Percentiles rank a stretch among this genome's conserved stretches.
phyloP scores from a whole-genome alignment of 2,113 vertebrate species.

The Gavia stellata region DNA sequence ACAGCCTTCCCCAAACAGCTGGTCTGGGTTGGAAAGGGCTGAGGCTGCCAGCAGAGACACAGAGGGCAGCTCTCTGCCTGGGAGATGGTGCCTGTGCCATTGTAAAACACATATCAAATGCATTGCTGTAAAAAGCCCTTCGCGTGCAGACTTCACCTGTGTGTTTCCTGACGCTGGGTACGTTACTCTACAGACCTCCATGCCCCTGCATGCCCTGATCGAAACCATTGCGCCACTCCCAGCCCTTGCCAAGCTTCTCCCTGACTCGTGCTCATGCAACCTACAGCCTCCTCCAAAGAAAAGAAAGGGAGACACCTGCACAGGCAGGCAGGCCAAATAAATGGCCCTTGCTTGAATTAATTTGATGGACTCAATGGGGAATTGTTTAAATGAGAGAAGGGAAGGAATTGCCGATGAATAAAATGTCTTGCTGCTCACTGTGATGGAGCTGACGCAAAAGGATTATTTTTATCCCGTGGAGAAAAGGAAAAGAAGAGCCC shows the following conservation, averaged over 20 bases:
- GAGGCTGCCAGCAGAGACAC: not conserved
- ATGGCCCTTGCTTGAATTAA: not conserved
- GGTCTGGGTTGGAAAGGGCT: not conserved
- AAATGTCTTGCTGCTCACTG: not conserved
- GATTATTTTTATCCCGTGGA: constrained; percentile 43
- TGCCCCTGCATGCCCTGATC: rapidly evolving
- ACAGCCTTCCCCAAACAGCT: not conserved
- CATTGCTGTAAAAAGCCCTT: not conserved
- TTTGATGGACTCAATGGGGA: constrained; percentile 22
- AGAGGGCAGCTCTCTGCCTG: not conserved
- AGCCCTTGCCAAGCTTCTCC: not conserved
- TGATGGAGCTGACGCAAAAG: constrained; percentile 45
- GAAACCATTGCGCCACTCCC: rapidly evolving
- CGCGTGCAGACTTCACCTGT: not conserved
- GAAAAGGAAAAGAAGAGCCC: not conserved
- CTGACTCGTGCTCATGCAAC: rapidly evolving
- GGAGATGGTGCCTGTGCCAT: not conserved
- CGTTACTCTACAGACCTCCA: not conserved
- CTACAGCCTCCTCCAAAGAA: not conserved
- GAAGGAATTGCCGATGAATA: not conserved
- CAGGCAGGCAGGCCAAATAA: not conserved
- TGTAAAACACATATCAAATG: not conserved
- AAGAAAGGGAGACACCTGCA: not conserved
- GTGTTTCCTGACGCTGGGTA: not conserved
- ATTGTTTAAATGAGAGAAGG: constrained; percentile 50